phyloP scores from a whole-genome alignment of 2,888 invertebrate genomes.

The Pristionchus fissidentatus region DNA sequence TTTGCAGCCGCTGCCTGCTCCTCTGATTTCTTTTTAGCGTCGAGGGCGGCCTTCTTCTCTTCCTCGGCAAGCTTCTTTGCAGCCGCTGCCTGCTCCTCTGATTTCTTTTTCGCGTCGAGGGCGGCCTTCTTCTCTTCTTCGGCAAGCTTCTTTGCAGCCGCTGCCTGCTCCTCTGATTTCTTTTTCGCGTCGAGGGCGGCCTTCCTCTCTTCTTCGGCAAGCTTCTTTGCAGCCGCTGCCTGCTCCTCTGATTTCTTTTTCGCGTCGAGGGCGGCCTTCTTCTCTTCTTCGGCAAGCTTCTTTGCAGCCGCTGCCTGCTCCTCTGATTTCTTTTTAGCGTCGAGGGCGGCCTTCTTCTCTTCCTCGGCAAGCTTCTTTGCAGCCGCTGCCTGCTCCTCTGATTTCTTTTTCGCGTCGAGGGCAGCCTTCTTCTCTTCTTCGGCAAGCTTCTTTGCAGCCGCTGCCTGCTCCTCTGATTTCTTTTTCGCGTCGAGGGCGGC shows the following conservation, averaged over 20 bases:
- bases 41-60: conserved; percentile 47
- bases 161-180: neutral
- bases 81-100: conserved; percentile 9
- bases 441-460: conserved; percentile 8
- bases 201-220: neutral
- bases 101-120: neutral
- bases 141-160: neutral
- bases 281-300: conserved; percentile 45
- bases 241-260: neutral
- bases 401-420: conserved; percentile 27
- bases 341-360: neutral
- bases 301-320: conserved; percentile 29
- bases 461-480: neutral
- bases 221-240: neutral
- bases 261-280: neutral
- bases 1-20: conserved; percentile 39
- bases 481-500: neutral
- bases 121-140: neutral
- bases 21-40: conserved; percentile 41
- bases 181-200: too few relatives aligned
- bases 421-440: conserved; percentile 1
- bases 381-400: conserved; percentile 14
- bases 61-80: conserved; percentile 49
- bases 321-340: neutral
- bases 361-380: conserved; percentile 42